Conservation (phyloP, 35 echinoderm and acorn worm genomes). For the Lytechinus variegatus region DNA sequence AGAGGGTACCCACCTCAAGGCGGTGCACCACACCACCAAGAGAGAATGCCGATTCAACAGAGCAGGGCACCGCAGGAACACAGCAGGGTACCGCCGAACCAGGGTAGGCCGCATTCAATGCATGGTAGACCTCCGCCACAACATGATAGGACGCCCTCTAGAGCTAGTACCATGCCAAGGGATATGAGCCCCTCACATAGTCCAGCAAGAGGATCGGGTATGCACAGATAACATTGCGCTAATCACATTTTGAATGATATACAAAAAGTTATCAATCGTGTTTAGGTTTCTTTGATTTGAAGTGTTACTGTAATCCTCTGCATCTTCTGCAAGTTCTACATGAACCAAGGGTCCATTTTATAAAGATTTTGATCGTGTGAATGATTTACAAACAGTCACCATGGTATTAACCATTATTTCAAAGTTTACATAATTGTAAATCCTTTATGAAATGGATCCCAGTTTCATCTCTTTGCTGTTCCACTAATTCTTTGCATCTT, state of each 20-base stretch:
- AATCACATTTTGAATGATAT: background rate
- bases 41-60: constrained; percentile 15
- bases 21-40: background rate
- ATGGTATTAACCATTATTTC: too few relatives aligned
- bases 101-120: background rate
- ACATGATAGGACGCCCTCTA: constrained; percentile 19
- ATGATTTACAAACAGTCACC: too few relatives aligned
- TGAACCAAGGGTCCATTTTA: background rate
- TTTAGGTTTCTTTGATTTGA: background rate
- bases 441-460: too few relatives aligned
- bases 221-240: background rate
- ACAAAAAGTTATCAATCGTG: background rate
- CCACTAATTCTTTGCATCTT: background rate
- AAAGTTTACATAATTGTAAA: too few relatives aligned
- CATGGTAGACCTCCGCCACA: constrained; percentile 26
- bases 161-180: constrained; percentile 21
- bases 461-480: background rate
- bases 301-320: background rate
- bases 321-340: background rate
- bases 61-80: constrained; percentile 29
- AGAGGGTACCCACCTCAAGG: constrained; percentile 5
- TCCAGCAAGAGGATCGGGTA: background rate
- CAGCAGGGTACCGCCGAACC: background rate
- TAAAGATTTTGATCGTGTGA: too few relatives aligned
- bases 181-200: constrained; percentile 24